A percentile compares a stretch with the other conserved stretches of the same genome.
Conservation (phyloP, 2,888 invertebrate genomes). For the Mayetiola destructor region DNA sequence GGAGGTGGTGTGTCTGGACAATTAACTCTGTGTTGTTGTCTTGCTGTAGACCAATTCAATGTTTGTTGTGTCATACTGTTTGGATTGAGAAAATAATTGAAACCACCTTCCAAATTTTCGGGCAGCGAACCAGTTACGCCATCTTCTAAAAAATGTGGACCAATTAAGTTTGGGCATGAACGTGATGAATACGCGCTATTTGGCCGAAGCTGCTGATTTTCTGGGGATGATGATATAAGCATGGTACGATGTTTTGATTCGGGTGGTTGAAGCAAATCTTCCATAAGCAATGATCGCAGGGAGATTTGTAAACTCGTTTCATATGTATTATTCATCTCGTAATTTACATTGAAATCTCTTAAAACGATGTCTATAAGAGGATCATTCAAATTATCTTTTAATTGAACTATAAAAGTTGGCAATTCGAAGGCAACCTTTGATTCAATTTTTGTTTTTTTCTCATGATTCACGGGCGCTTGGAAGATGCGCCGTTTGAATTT, state of each 20-base stretch:
- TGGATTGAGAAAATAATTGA: conserved; percentile 26
- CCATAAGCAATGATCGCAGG: conserved; percentile 74
- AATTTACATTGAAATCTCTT: conserved; percentile 63
- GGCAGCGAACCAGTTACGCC: conserved; percentile 40
- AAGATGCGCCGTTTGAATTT: conserved; percentile 16
- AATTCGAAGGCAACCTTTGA: conserved; percentile 51
- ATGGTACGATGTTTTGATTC: conserved; percentile 70
- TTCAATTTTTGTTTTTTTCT: conserved; percentile 18
- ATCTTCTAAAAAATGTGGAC: conserved; percentile 23
- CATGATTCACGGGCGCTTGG: conserved; percentile 10
- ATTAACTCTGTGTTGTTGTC: conserved; percentile 25
- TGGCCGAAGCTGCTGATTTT: conserved; percentile 22
- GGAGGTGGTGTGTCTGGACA: conserved; percentile 48
- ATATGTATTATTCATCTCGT: conserved; percentile 49
- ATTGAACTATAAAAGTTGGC: conserved; percentile 57
- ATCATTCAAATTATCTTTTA: conserved; percentile 59
- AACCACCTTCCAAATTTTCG: conserved; percentile 42
- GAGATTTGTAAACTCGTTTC: conserved; percentile 66
- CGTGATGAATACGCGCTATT: conserved; percentile 49
- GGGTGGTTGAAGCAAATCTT: conserved; percentile 66
- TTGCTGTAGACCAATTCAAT: conserved; percentile 18
- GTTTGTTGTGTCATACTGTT: conserved; percentile 15
- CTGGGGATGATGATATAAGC: conserved; percentile 49
- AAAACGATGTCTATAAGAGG: conserved; percentile 75
- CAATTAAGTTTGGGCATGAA: conserved; percentile 64